Conservation (phyloP, 2,797 vertebrate species). For the Cynodonichthys magdalenae region DNA sequence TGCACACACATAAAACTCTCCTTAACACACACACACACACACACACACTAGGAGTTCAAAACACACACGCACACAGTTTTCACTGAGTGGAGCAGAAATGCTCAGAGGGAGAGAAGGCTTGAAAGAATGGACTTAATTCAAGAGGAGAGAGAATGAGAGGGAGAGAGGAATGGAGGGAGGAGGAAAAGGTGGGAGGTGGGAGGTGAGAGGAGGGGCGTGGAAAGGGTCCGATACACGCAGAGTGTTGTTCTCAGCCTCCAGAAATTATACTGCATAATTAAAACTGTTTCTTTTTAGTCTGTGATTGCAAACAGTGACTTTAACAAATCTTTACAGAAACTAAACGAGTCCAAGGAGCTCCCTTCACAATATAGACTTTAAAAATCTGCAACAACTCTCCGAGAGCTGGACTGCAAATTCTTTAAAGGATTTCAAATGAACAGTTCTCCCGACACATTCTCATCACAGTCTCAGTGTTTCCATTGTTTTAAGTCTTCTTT, state of each 20-base stretch:
- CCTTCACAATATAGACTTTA: neutral
- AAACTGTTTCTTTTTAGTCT: constrained; percentile 1
- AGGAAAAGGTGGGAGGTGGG: constrained; percentile 70
- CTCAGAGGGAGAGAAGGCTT: constrained; percentile 72
- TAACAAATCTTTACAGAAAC: neutral
- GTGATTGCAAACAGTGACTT: constrained; percentile 18
- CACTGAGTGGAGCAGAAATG: constrained; percentile 59
- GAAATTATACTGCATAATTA: constrained; percentile 24
- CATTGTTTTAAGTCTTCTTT: neutral
- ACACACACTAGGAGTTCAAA: too few relatives aligned
- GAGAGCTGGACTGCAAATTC: constrained; percentile 1
- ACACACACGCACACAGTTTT: constrained; percentile 30
- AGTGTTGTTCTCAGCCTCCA: constrained; percentile 15
- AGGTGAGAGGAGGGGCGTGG: constrained; percentile 60
- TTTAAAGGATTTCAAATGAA: constrained; percentile 5
- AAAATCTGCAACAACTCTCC: neutral
- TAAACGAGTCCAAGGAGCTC: constrained; percentile 8
- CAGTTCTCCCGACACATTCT: constrained; percentile 5
- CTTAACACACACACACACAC: constrained; percentile 57
- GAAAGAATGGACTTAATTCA: constrained; percentile 81
- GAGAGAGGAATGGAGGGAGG: constrained; percentile 46
- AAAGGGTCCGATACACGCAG: constrained; percentile 55
- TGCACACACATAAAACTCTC: constrained; percentile 64
- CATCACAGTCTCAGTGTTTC: constrained; percentile 19
- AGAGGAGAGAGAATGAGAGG: constrained; percentile 45